Evolutionary conservation across 35 echinoderm and acorn worm species (phyloP).

Genomic region (Apostichopus californicus): DNA sequence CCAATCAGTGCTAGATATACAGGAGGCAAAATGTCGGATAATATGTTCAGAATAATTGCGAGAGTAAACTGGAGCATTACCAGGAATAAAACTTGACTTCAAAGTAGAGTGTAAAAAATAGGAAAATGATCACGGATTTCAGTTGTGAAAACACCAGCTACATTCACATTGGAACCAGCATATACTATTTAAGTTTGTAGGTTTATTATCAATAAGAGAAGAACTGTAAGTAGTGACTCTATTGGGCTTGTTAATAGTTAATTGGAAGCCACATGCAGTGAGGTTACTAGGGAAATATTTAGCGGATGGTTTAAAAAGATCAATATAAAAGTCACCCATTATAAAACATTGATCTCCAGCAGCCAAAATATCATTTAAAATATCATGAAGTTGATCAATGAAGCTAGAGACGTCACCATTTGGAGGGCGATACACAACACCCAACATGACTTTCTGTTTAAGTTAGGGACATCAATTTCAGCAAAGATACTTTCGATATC

Average conservation of each 20-base stretch:
- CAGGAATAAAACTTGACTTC: no score
- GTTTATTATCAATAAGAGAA: no score
- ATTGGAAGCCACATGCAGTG: background rate
- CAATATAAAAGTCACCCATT: slow-evolving; percentile 16
- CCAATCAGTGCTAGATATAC: background rate
- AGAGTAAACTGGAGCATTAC: background rate
- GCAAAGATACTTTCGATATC: background rate
- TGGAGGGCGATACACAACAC: background rate
- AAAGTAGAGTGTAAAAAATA: no score
- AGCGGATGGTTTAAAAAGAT: background rate
- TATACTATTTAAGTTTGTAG: background rate
- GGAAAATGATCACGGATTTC: no score
- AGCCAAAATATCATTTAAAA: background rate
- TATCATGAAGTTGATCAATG: background rate
- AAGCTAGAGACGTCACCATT: background rate
- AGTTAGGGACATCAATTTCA: background rate
- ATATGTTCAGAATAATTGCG: background rate
- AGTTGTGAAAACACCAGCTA: no score
- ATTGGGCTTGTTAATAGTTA: background rate
- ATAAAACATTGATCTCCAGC: background rate
- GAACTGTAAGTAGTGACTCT: background rate
- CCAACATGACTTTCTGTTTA: background rate
- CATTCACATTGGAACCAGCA: no score
- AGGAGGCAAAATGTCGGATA: background rate
- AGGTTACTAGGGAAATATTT: background rate